Conservation (phyloP, 2,888 invertebrate species). For the Rotaria sp. region DNA sequence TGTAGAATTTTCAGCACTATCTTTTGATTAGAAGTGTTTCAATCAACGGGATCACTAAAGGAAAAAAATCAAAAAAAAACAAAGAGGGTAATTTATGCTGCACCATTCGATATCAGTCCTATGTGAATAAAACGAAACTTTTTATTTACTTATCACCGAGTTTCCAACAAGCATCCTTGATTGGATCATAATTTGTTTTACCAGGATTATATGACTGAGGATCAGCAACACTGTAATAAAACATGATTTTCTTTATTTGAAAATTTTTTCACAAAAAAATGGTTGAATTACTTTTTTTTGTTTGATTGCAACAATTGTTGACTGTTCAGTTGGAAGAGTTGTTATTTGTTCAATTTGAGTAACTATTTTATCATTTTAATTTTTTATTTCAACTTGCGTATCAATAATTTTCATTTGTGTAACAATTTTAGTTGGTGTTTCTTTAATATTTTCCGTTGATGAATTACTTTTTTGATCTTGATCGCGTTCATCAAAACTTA, state of each 20-base stretch:
- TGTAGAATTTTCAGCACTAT: too few relatives aligned
- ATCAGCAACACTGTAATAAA: neutral
- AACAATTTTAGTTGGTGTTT: neutral
- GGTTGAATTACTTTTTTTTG: neutral
- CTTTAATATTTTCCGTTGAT: neutral
- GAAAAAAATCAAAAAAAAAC: too few relatives aligned
- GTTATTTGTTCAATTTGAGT: neutral
- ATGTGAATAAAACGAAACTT: too few relatives aligned
- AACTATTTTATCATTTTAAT: neutral
- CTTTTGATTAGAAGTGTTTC: too few relatives aligned
- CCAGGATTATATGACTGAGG: constrained; percentile 64
- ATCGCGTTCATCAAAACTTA: neutral
- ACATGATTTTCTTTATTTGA: neutral
- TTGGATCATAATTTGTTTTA: constrained; percentile 70
- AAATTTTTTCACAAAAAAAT: neutral
- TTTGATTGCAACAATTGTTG: neutral
- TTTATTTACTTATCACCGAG: constrained; percentile 58
- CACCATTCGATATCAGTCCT: too few relatives aligned
- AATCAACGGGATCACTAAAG: too few relatives aligned
- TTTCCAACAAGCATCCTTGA: constrained; percentile 75
- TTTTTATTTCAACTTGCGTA: neutral
- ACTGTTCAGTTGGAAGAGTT: neutral
- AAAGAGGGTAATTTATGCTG: too few relatives aligned
- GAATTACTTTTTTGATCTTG: neutral
- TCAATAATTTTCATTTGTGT: neutral